A percentile compares a stretch with the other conserved stretches of the same genome.
These are phyloP conservation scores for Pogonomyrmex californicus DNA, from an alignment of 1,140 invertebrate species.

Conservation along the genomic window DNA sequence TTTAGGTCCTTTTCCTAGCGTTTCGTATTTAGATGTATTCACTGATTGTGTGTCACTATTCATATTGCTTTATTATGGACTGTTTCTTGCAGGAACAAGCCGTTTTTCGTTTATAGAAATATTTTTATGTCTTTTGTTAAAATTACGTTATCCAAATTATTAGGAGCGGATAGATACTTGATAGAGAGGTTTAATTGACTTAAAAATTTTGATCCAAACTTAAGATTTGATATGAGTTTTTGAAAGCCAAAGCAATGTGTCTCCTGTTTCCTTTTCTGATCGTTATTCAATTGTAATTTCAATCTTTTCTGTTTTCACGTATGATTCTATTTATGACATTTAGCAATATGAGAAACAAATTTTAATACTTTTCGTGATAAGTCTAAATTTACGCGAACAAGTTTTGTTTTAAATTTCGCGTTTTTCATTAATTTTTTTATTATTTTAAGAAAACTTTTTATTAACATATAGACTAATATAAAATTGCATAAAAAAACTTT, in stretches of 20 bases:
- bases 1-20: constrained; percentile 50
- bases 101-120: not conserved
- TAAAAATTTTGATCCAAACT: constrained; percentile 48
- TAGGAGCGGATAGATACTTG: not conserved
- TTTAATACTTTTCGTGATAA: not conserved
- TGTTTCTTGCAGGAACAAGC: not conserved
- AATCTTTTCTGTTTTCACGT: not conserved
- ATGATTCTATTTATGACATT: not conserved
- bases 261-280: not conserved
- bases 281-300: constrained; percentile 61
- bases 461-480: not conserved
- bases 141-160: constrained; percentile 14
- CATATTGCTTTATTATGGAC: constrained; percentile 58
- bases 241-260: constrained; percentile 39
- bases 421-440: not conserved
- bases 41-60: constrained; percentile 44
- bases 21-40: constrained; percentile 49
- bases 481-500: not conserved
- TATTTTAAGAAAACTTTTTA: not conserved
- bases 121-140: constrained; percentile 8
- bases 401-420: not conserved
- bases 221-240: constrained; percentile 51
- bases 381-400: not conserved
- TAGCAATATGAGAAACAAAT: not conserved
- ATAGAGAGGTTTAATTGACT: not conserved